These are phyloP conservation scores for Amphipoea lucens DNA, from an alignment of 2,888 invertebrate species.

Conservation along the genomic window DNA sequence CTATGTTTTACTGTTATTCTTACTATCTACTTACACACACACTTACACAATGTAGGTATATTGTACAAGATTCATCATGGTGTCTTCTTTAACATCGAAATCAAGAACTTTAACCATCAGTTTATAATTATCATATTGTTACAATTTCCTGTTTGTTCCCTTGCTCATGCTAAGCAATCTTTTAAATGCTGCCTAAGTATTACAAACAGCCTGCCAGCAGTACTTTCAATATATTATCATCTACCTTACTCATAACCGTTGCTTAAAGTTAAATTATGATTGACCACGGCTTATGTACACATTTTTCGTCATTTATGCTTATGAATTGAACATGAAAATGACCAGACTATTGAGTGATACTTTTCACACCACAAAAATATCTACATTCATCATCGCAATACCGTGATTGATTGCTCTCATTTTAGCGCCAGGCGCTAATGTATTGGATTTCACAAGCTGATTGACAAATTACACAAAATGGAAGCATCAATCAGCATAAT, in stretches of 20 bases:
- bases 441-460: constrained; percentile 21
- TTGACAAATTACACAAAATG: constrained; percentile 35
- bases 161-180: background rate
- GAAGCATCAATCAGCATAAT: constrained; percentile 23
- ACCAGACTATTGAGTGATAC: background rate
- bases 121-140: background rate
- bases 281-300: too few species aligned
- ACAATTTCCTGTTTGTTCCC: background rate
- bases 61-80: too few species aligned
- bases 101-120: background rate
- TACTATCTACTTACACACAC: too few species aligned
- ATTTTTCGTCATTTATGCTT: background rate
- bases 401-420: constrained; percentile 46
- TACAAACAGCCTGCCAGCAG: background rate
- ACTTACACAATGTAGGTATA: background rate
- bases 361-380: constrained; percentile 10
- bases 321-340: background rate
- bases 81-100: background rate
- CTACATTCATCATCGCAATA: constrained; percentile 1
- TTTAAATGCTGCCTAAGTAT: too few species aligned
- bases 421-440: constrained; percentile 50
- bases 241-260: background rate
- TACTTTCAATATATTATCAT: background rate
- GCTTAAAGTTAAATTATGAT: background rate
- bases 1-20: background rate